Conservation (phyloP, 53 echinoderm and acorn worm species). For the Echinometra lucunter region DNA sequence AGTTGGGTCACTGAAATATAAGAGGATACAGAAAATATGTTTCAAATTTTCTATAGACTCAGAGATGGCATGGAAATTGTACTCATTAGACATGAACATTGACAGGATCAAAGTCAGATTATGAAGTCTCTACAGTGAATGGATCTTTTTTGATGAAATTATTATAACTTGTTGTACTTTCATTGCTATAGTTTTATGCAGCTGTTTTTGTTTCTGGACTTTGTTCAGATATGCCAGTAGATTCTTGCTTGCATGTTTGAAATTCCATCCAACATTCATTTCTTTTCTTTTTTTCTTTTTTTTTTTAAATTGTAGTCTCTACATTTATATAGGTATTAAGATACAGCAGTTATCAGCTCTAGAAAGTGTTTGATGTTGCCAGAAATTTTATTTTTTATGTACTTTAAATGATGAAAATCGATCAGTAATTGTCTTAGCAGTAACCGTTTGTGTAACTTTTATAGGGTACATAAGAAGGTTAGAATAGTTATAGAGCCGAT, state of each 20-base stretch:
- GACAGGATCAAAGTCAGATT: background rate
- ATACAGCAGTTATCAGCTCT: background rate
- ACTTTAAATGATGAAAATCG: background rate
- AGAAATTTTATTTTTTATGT: background rate
- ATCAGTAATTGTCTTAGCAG: background rate
- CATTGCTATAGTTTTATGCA: background rate
- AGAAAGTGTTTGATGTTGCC: background rate
- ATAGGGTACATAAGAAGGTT: background rate
- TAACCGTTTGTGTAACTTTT: background rate
- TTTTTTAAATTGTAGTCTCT: background rate
- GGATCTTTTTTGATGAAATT: background rate
- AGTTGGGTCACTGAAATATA: background rate
- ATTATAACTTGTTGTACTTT: background rate
- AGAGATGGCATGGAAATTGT: background rate
- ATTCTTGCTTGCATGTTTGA: background rate
- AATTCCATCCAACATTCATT: background rate
- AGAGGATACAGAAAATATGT: background rate
- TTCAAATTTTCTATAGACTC: background rate
- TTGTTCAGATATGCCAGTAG: background rate
- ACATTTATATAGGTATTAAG: background rate
- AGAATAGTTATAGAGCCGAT: no score
- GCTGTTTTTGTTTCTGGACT: background rate
- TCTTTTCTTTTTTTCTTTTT: background rate
- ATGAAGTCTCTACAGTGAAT: background rate
- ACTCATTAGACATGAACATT: background rate